phyloP scores from a whole-genome alignment of 2,888 invertebrate species.

The Hypercompe scribonia region DNA sequence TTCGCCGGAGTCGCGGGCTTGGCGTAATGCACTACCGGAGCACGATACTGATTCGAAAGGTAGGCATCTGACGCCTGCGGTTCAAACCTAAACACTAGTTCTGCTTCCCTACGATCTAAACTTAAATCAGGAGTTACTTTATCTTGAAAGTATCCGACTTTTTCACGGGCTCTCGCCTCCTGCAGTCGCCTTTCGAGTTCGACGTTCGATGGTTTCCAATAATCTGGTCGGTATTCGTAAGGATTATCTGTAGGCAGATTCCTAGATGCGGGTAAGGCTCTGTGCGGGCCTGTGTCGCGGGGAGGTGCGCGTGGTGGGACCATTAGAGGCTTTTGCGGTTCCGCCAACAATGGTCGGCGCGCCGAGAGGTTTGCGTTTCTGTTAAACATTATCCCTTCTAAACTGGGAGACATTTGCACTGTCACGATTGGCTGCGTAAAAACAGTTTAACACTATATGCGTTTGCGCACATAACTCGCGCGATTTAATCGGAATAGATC shows the following conservation, averaged over 20 bases:
- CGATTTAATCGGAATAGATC: slow-evolving; percentile 56
- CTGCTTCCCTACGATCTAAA: slow-evolving; percentile 80
- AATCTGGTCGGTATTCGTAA: slow-evolving; percentile 75
- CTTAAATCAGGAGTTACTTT: slow-evolving; percentile 80
- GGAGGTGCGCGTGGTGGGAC: slow-evolving; percentile 81
- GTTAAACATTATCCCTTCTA: slow-evolving; percentile 85
- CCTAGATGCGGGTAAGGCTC: slow-evolving; percentile 73
- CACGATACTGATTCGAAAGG: slow-evolving; percentile 78
- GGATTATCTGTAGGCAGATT: slow-evolving; percentile 66
- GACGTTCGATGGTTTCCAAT: slow-evolving; percentile 83
- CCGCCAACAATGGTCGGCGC: slow-evolving; percentile 82
- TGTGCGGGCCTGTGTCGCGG: slow-evolving; percentile 75
- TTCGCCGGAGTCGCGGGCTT: slow-evolving; percentile 80
- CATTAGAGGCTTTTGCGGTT: slow-evolving; percentile 80
- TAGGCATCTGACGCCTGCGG: slow-evolving; percentile 81
- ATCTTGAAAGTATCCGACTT: slow-evolving; percentile 83
- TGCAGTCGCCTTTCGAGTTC: slow-evolving; percentile 81
- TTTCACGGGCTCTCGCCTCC: slow-evolving; percentile 78
- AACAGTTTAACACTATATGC: slow-evolving; percentile 70
- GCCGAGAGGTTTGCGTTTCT: slow-evolving; percentile 82
- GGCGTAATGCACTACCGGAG: slow-evolving; percentile 78
- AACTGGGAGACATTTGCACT: slow-evolving; percentile 84
- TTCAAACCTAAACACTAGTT: slow-evolving; percentile 82
- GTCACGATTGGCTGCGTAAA: slow-evolving; percentile 71
- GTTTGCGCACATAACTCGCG: slow-evolving; percentile 81